Base-by-base conservation (phyloP, 2,888 invertebrate species). In the Drepana falcataria region DNA sequence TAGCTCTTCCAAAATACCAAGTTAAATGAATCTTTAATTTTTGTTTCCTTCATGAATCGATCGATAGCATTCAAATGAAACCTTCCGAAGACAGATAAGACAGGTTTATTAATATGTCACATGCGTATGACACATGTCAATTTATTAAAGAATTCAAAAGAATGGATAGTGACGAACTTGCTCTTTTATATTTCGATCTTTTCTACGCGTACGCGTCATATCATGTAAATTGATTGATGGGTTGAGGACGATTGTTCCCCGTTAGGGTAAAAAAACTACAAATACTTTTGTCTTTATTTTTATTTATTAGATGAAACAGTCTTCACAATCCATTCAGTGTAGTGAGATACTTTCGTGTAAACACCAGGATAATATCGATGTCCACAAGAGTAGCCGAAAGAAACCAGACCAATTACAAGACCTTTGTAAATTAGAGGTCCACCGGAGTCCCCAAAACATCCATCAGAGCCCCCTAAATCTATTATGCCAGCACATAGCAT, bases 391-490 rank as follows among this genome's bases (percentile, higher is more conserved):
- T 83, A 87, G 1, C 91, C 90, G 49, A 87, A 90, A 0, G 90
- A 90, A 0, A 90, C 88, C 0, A 90, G 65, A 3, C 91, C 90
- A 0, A 86, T 79, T 0, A 90, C 83, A 0, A 90, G 73, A 9
- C 90, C 90, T 65, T 87, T 87, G 56, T 88, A 88, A 48, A 91
- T 65, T 1, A 91, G 59, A 0, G 91, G 90, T 3, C 91, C 90
- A 2, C 90, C 90, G 4, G 90, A 90, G 59, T 91, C 90, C 0
- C 90, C 90, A 7, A 82, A 87, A 63, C 90, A 91, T 0, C 87
- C 90, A 44, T 91, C 90, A 0, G 85, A 77, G 0, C 89, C 88
- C 0, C 83, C 87, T 0, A 75, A 63, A 49, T 89, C 85, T 1
- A 85, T 57, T 9, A 71, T 73, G 2, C 90, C 89, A 2, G 89